phyloP scores from a whole-genome alignment of 1,140 invertebrate species.

The Mycetomoellerius zeteki region DNA sequence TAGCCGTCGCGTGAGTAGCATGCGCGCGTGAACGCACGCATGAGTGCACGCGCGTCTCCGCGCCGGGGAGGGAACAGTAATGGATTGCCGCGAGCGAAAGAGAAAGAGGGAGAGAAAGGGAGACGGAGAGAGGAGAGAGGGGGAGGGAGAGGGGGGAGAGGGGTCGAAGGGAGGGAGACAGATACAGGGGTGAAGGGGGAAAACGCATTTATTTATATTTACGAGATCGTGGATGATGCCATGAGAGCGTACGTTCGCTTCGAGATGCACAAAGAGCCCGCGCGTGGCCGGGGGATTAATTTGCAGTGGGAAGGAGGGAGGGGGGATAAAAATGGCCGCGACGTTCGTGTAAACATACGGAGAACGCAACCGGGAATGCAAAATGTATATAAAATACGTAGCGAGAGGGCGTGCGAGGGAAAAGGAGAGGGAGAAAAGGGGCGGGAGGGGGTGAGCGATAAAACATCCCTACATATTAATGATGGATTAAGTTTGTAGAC shows the following conservation, averaged over 20 bases:
- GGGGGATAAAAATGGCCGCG: slow-evolving; percentile 42
- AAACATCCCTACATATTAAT: slow-evolving; percentile 14
- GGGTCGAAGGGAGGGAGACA: not conserved
- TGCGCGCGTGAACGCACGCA: slow-evolving; percentile 36
- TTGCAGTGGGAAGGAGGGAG: not conserved
- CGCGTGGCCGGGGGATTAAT: slow-evolving; percentile 44
- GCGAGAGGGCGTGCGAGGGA: not conserved
- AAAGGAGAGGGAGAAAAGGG: not conserved
- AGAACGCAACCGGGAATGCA: not conserved
- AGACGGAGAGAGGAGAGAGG: not conserved
- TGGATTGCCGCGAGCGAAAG: slow-evolving; percentile 41
- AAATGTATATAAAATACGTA: slow-evolving; percentile 17
- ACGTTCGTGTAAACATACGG: slow-evolving; percentile 41
- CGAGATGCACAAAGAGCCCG: slow-evolving; percentile 40
- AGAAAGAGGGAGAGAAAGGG: slow-evolving; percentile 63
- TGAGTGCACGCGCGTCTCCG: slow-evolving; percentile 48
- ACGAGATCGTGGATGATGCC: slow-evolving; percentile 54
- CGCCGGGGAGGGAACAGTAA: slow-evolving; percentile 44
- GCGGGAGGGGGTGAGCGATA: not conserved
- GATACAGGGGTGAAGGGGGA: slow-evolving; percentile 21
- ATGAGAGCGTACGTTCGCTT: slow-evolving; percentile 36
- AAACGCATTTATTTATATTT: slow-evolving; percentile 60
- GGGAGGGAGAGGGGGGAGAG: not conserved
- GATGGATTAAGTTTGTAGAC: not conserved
- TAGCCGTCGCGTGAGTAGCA: slow-evolving; percentile 21